Conservation (phyloP, 1,140 invertebrate genomes). For the Octopus sinensis region DNA sequence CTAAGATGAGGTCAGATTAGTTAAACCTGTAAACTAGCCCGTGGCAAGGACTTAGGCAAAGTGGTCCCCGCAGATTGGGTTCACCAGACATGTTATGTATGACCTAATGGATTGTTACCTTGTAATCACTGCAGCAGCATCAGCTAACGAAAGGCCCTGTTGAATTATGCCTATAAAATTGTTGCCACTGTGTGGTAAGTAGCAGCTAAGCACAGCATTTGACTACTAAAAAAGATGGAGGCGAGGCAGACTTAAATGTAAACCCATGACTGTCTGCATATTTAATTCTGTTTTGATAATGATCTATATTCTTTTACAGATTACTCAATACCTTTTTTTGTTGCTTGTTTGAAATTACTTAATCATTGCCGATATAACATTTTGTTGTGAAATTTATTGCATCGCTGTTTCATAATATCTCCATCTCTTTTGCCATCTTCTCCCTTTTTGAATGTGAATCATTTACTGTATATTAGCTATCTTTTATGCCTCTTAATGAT, state of each 20-base stretch:
- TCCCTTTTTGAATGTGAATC: too few relatives aligned
- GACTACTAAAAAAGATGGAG: constrained; percentile 13
- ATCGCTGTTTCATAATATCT: too few relatives aligned
- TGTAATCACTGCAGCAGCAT: constrained; percentile 1
- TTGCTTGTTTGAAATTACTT: too few relatives aligned
- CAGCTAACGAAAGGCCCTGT: background rate
- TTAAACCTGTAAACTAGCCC: constrained; percentile 6
- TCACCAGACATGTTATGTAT: constrained; percentile 9
- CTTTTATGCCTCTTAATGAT: too few relatives aligned
- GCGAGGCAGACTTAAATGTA: background rate
- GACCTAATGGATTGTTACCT: constrained; percentile 16
- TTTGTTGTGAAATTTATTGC: too few relatives aligned
- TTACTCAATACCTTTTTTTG: too few relatives aligned
- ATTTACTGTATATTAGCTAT: too few relatives aligned
- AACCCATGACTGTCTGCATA: background rate
- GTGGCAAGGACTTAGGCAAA: constrained; percentile 15
- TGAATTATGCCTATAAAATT: constrained; percentile 4
- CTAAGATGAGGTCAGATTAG: constrained; percentile 10
- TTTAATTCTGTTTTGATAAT: too few relatives aligned
- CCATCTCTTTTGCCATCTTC: too few relatives aligned
- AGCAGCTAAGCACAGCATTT: background rate
- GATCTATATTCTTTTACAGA: too few relatives aligned
- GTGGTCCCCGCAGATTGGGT: constrained; percentile 10
- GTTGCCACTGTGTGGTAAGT: constrained; percentile 7
- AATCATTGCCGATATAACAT: too few relatives aligned